Evolutionary conservation across 2,797 vertebrate species (phyloP), one percentile per base, ranked within the genome.

Genomic region (Molothrus ater): DNA sequence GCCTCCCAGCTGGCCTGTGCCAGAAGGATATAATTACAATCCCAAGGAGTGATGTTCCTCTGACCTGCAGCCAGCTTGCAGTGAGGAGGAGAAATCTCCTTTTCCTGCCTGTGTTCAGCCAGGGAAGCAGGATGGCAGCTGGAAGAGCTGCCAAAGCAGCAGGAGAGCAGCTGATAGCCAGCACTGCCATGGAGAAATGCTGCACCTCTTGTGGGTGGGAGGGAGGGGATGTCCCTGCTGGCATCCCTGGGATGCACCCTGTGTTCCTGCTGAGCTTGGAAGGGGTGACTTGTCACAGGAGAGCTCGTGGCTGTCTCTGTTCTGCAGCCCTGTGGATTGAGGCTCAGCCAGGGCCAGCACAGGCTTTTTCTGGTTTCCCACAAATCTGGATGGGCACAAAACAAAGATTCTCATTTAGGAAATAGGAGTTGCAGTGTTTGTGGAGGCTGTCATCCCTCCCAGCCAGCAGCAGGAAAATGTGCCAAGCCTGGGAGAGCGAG

Each of bases 21-120:
- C 88, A 90, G 72, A 80, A 87, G 92, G 92, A 91, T 80, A 59
- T 70, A 76, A 95, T 94, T 91, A 74, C 90, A 94, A 14, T 86
- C 85, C 94, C 91, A 90, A 76, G 81, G 79, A 93, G 91, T 36
- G 79, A 40, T 66, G 81, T n/a, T 68, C 47, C 70, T 94, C 80
- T 93, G 95, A 96, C 92, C 92, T 28, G 61, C 87, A 71, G 88
- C 68, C 82, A 80, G 74, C 60, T 83, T 73, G 48, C 68, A 56
- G 79, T 7, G 16, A 51, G 72, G 86, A 79, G 51, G 50, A 74
- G 65, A 74, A 89, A 80, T 36, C 59, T 31, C 10, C 88, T 70
- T 54, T 75, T 88, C 64, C 65, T 81, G 17, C 47, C 45, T 31
- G 25, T 19, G 6, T 24, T 72, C 42, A 68, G 71, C 47, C 80